Base-by-base conservation (phyloP, 2,888 invertebrate species). In the Coelopa pilipes region DNA sequence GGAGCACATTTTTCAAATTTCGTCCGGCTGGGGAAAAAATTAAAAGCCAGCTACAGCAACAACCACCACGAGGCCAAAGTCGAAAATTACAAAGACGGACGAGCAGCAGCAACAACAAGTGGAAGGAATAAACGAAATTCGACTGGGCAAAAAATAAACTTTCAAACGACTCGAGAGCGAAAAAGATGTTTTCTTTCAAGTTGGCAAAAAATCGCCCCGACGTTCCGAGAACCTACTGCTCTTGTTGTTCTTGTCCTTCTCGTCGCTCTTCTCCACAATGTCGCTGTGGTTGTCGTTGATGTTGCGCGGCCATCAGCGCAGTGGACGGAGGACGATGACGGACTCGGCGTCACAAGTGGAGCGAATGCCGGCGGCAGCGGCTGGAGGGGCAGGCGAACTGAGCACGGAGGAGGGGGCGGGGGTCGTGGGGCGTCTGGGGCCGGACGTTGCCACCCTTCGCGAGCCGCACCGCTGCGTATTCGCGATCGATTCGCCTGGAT, bases 1-100 rank as follows among this genome's bases (percentile, higher is more conserved):
- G 60, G 63, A 60, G 55, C 47, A 19, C 60, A 50, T 72, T 68
- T 21, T 34, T 57, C 45, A 15, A 46, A 50, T 65, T 74, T 70
- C 66, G 55, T 68, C 74, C 74, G 65, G 68, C 76, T 24, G 73
- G 72, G 74, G 49, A 66, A 34, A 49, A 49, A 66, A 66, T 12
- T 63, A 63, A 63, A 46, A 47, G 46, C n/a, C 2, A 34, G 34
- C 34, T 4, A 34, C 34, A 34, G 4, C 2, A 34, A 34, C 34
- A 34, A 34, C 34, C 4, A 34, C 34, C 2, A 2, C 2, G 7
- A 34, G 7, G 7, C 34, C 7, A 34, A 34, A 34, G 34, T 34
- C 34, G 7, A 34, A 34, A 34, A 34, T 34, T 34, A 34, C 34
- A 34, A 34, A 34, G 7, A 34, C 34, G 7, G 10, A 47, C 17